A percentile compares a stretch with the other conserved stretches of the same genome.
Evolutionary conservation across 2,888 invertebrate species (phyloP).

Genomic region (Zygaena filipendulae): DNA sequence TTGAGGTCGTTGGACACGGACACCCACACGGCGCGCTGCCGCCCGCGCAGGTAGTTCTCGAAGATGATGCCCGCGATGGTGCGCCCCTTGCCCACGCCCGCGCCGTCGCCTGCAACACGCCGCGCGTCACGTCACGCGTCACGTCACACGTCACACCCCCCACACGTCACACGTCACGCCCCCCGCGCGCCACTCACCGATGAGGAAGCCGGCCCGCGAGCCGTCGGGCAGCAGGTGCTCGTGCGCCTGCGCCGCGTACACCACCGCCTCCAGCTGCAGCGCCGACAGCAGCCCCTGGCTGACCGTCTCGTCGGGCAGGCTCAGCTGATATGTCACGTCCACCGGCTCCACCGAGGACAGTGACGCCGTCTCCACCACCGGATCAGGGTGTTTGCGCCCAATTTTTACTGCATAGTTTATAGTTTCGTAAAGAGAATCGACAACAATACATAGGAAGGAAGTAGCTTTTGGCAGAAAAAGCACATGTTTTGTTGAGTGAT

Average conservation of each 20-base stretch:
- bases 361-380: constrained; percentile 98
- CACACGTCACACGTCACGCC: too few relatives aligned
- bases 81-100: constrained; percentile 97
- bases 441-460: too few relatives aligned
- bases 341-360: constrained; percentile 95
- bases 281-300: constrained; percentile 91
- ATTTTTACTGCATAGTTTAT: constrained; percentile 81
- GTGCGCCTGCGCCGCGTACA: constrained; percentile 97
- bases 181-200: constrained; percentile 75
- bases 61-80: constrained; percentile 98
- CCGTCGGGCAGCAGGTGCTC: constrained; percentile 90
- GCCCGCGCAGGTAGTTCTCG: constrained; percentile 94
- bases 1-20: constrained; percentile 98
- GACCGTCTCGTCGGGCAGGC: constrained; percentile 86
- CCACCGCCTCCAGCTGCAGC: constrained; percentile 96
- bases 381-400: constrained; percentile 97
- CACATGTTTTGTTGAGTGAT: too few relatives aligned
- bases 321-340: constrained; percentile 88
- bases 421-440: too few relatives aligned
- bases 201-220: constrained; percentile 93
- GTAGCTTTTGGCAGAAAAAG: too few relatives aligned
- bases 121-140: too few relatives aligned
- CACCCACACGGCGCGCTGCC: constrained; percentile 97
- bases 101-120: constrained; percentile 98
- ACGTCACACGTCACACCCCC: too few relatives aligned